Evolutionary conservation across 2,113 vertebrate species (phyloP).

Genomic region (Tetraodon nigroviridis): DNA sequence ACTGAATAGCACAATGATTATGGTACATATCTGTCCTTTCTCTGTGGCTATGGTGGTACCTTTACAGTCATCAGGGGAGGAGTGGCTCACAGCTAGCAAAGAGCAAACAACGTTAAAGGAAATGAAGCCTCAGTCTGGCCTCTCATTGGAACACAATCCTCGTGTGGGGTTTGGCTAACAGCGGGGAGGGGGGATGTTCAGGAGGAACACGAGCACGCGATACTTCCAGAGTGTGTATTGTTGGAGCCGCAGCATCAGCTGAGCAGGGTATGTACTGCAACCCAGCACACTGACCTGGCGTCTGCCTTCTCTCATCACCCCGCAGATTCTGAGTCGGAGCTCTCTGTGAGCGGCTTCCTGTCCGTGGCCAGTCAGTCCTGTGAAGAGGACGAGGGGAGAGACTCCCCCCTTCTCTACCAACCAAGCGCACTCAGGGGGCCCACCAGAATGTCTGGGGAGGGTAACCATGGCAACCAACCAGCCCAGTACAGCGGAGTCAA

Average conservation of each 20-base stretch:
- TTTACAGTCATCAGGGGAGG: slow-evolving; percentile 33
- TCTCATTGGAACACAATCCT: slow-evolving; percentile 78
- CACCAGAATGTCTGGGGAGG: slow-evolving; percentile 80
- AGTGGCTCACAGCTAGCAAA: slow-evolving; percentile 15
- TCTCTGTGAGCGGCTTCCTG: slow-evolving; percentile 85
- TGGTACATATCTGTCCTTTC: background rate
- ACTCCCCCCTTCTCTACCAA: slow-evolving; percentile 51
- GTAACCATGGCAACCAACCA: slow-evolving; percentile 79
- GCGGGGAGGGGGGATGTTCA: slow-evolving; percentile 23
- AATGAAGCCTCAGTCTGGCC: slow-evolving; percentile 64
- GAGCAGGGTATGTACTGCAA: slow-evolving; percentile 17
- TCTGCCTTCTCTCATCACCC: slow-evolving; percentile 55
- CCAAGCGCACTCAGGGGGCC: slow-evolving; percentile 56
- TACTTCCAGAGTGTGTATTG: slow-evolving; percentile 49
- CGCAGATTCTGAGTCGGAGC: slow-evolving; percentile 85
- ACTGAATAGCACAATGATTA: too few relatives aligned
- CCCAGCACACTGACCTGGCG: slow-evolving; percentile 34
- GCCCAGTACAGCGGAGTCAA: slow-evolving; percentile 85
- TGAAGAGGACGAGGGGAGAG: slow-evolving; percentile 74
- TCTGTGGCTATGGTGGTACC: slow-evolving; percentile 26
- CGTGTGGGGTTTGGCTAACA: slow-evolving; percentile 78
- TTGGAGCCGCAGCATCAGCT: slow-evolving; percentile 23
- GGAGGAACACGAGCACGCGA: slow-evolving; percentile 37
- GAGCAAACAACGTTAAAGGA: slow-evolving; percentile 60
- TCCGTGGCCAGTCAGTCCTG: slow-evolving; percentile 74